phyloP scores from a whole-genome alignment of 2,113 vertebrate genomes.

The Xyrauchen texanus region DNA sequence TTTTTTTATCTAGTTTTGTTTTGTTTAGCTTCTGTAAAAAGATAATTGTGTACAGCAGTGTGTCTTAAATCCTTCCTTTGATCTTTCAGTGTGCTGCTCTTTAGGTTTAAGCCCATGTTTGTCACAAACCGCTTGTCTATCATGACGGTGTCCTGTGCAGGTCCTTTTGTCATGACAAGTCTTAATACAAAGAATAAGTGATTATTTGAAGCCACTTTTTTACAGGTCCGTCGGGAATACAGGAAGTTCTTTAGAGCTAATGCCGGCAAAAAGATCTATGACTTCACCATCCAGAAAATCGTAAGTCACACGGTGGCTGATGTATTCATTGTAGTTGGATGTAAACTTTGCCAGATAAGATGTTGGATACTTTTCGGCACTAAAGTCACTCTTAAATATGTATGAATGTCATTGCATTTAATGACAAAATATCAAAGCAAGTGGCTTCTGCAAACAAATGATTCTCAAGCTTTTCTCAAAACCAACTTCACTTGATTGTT shows the following conservation, averaged over 20 bases:
- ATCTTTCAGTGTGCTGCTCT: neutral
- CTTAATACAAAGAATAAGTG: neutral
- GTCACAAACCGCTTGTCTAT: slow-evolving; percentile 63
- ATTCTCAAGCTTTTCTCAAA: too few species aligned
- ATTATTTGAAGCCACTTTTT: slow-evolving; percentile 46
- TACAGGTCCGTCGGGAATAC: slow-evolving; percentile 94
- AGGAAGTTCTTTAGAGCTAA: slow-evolving; percentile 97
- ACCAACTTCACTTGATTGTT: too few species aligned
- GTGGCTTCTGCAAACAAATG: too few species aligned
- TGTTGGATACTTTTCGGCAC: too few species aligned
- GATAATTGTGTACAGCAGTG: too few species aligned
- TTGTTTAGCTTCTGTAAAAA: neutral
- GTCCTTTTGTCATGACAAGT: neutral
- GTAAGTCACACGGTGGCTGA: slow-evolving; percentile 75
- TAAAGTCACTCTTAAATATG: too few species aligned
- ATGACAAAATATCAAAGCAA: too few species aligned
- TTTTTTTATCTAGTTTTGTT: neutral
- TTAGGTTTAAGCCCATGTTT: slow-evolving; percentile 29
- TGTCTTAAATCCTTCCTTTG: neutral
- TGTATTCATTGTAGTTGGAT: neutral
- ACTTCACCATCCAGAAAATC: slow-evolving; percentile 93
- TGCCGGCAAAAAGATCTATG: slow-evolving; percentile 95
- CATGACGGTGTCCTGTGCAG: slow-evolving; percentile 45
- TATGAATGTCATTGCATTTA: too few species aligned
- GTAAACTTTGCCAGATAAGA: neutral